Conservation (phyloP, 2,113 vertebrate genomes). For the Cygnus buccinator region DNA sequence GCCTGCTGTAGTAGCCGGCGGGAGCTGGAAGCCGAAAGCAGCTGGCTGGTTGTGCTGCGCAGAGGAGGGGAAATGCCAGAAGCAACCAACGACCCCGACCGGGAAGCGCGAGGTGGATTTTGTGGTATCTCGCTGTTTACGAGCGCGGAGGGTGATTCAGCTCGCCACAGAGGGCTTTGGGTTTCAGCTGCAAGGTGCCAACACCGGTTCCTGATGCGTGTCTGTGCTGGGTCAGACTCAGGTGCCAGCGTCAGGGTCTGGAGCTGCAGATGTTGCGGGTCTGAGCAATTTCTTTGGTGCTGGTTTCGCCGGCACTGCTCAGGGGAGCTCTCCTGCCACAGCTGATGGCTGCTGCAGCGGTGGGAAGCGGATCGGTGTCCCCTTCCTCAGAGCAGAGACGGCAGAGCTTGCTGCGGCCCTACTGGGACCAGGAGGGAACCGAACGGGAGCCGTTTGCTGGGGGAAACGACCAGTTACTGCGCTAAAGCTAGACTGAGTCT, state of each 20-base stretch:
- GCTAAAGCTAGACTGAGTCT: not conserved
- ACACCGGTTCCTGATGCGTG: not conserved
- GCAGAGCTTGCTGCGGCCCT: not conserved
- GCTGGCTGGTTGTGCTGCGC: not conserved
- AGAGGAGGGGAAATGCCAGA: not conserved
- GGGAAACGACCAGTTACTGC: not conserved
- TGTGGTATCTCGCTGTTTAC: not conserved
- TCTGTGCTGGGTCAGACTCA: not conserved
- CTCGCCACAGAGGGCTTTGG: rapidly evolving
- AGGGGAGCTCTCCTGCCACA: not conserved
- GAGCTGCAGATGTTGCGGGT: not conserved
- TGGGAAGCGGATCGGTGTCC: not conserved
- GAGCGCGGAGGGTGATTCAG: not conserved
- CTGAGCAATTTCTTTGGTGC: not conserved
- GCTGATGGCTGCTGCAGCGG: not conserved
- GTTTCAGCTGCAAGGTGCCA: rapidly evolving
- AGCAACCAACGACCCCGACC: not conserved
- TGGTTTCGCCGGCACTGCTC: not conserved
- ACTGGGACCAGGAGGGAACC: not conserved
- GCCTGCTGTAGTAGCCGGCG: rapidly evolving
- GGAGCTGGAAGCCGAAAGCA: not conserved
- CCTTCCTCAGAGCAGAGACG: not conserved
- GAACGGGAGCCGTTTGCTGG: slow-evolving; percentile 4
- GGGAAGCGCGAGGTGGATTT: not conserved
- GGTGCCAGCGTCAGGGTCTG: rapidly evolving